Conservation (phyloP, 2,113 vertebrate species). For the Eulemur rufifrons region DNA sequence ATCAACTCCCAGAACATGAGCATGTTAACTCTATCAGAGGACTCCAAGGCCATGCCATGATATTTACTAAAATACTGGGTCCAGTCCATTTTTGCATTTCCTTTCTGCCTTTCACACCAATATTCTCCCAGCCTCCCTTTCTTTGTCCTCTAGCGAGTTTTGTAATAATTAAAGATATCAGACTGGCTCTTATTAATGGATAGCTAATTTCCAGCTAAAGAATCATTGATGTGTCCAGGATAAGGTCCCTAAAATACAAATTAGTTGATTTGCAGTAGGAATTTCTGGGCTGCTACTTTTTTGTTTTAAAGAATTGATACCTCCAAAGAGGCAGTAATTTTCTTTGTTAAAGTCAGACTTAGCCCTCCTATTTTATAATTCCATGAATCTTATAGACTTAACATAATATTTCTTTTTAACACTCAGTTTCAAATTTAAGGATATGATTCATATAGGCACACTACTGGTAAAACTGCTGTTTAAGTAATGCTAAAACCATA, state of each 20-base stretch:
- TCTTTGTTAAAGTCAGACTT: slow-evolving; percentile 12
- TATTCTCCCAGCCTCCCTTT: not conserved
- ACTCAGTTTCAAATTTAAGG: slow-evolving; percentile 8
- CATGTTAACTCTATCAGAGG: not conserved
- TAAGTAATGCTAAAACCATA: slow-evolving; percentile 14
- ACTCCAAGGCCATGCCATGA: not conserved
- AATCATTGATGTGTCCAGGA: not conserved
- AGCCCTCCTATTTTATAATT: not conserved
- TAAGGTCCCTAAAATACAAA: not conserved
- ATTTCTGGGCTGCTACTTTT: not conserved
- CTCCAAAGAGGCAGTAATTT: not conserved
- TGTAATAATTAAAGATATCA: slow-evolving; percentile 27
- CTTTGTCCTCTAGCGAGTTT: not conserved
- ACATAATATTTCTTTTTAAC: not conserved
- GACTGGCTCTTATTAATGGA: not conserved
- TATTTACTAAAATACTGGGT: not conserved
- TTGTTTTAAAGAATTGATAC: slow-evolving; percentile 15
- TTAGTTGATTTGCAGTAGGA: slow-evolving; percentile 22
- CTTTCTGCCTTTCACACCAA: not conserved
- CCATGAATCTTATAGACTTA: not conserved
- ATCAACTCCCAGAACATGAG: not conserved
- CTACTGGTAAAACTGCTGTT: not conserved
- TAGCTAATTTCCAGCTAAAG: not conserved
- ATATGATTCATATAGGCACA: not conserved
- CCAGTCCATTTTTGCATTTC: not conserved